A percentile compares a stretch with the other conserved stretches of the same genome.
These are phyloP conservation scores for Lasiurus borealis DNA, from an alignment of 2,113 vertebrate genomes.

Conservation along the genomic window DNA sequence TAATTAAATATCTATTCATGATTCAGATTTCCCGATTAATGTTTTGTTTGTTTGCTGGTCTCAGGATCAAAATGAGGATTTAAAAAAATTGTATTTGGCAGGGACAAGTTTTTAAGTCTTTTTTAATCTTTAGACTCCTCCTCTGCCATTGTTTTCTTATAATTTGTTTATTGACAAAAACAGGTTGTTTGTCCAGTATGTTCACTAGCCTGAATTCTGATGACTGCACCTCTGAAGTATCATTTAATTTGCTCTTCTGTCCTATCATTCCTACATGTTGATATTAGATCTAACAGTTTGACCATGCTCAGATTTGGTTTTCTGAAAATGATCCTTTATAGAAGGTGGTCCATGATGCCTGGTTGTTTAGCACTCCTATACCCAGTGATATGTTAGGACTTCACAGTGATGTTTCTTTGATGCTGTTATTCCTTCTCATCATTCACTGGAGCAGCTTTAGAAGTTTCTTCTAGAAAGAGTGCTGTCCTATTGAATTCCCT, in stretches of 20 bases:
- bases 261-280: background rate
- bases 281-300: background rate
- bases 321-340: background rate
- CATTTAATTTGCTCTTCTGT: background rate
- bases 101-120: background rate
- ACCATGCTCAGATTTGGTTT: background rate
- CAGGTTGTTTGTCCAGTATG: background rate
- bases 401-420: background rate
- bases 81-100: too few species aligned
- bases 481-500: background rate
- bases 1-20: too few species aligned
- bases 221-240: fast-evolving
- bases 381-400: background rate
- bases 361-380: too few species aligned
- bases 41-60: too few species aligned
- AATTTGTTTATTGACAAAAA: background rate
- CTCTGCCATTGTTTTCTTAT: background rate
- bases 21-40: too few species aligned
- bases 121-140: background rate
- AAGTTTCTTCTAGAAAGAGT: background rate
- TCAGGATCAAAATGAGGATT: too few species aligned
- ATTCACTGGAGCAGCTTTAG: background rate
- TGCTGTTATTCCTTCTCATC: background rate
- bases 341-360: background rate
- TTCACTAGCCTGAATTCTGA: background rate